These are phyloP conservation scores for Colaptes auratus DNA, from an alignment of 2,113 vertebrate species.

Conservation along the genomic window DNA sequence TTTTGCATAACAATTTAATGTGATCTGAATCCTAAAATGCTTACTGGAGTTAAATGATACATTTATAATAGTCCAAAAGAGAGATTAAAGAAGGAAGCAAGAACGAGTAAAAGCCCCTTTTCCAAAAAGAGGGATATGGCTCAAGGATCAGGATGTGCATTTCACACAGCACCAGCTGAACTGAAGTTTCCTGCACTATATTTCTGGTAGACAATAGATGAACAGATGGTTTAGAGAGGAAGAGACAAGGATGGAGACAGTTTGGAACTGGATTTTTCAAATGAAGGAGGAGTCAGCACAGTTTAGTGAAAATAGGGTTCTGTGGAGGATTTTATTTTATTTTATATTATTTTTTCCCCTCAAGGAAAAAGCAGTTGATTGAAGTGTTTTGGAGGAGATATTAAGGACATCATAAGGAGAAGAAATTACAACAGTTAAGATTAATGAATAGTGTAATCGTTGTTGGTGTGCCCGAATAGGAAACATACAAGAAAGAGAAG, in stretches of 20 bases:
- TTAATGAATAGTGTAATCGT: background rate
- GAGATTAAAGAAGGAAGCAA: background rate
- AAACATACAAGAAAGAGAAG: background rate
- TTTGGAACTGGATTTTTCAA: background rate
- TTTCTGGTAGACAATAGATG: background rate
- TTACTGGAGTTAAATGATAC: background rate
- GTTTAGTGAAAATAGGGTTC: background rate
- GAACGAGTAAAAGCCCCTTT: background rate
- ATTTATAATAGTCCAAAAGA: background rate
- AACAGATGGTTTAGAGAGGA: background rate
- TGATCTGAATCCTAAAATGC: background rate
- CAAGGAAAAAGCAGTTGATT: background rate
- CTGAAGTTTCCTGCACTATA: background rate
- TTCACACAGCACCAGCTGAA: background rate
- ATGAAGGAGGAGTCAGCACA: background rate
- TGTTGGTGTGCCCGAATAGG: background rate
- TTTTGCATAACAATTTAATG: background rate
- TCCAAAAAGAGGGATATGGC: background rate
- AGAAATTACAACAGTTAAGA: background rate
- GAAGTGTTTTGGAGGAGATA: background rate
- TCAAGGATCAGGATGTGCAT: background rate
- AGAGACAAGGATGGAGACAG: background rate
- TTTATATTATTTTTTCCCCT: background rate
- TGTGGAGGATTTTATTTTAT: background rate
- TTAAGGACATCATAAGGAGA: background rate